Evolutionary conservation across 92 coral and sea anemone species (phyloP), one percentile per base, ranked within the genome.

Genomic region (Zoanthus solanderi): DNA sequence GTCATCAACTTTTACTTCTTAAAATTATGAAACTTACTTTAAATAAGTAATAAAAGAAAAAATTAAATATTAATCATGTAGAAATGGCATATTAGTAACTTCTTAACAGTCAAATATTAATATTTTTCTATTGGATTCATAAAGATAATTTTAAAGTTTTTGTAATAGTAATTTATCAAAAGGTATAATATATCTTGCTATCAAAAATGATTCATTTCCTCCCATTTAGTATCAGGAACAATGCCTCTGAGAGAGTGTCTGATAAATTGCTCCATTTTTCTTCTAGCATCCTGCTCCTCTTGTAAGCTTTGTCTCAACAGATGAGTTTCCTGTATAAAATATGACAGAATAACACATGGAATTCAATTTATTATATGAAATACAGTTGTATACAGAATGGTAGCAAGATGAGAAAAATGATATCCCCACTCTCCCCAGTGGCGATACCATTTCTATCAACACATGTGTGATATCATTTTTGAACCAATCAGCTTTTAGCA

Each of bases 201-300:
- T 81, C 85, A 81, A 81, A 81, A 65, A 58, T 93, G 91, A 45
- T 91, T 94, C 85, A 95, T 89, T 75, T 95, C 98, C 47, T 95
- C 98, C 98, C 98, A 95, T 76, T 91, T 95, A 14, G 90, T 30
- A 87, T 95, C 98, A n/a, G 98, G 98, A 42, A 95, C 93, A 61
- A 95, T 92, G 85, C 94, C 98, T 90, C 83, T 89, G 61, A 95
- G 84, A 14, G 98, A 95, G 18, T 93, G 79, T 13, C 98, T 91
- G 44, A 95, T 95, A 78, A 95, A 95, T 78, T 91, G 91, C 83
- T 95, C 98, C 96, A 95, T 95, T 87, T 95, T 95, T 83, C 93
- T 91, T 76, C 98, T 86, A 5, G 98, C 98, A 63, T 88, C 89
- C 54, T 91, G 94, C 79, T 95, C 98, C 76, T 95, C 96, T 16